Evolutionary conservation across 2,113 vertebrate genomes (phyloP).

Genomic region (Oriolus oriolus): DNA sequence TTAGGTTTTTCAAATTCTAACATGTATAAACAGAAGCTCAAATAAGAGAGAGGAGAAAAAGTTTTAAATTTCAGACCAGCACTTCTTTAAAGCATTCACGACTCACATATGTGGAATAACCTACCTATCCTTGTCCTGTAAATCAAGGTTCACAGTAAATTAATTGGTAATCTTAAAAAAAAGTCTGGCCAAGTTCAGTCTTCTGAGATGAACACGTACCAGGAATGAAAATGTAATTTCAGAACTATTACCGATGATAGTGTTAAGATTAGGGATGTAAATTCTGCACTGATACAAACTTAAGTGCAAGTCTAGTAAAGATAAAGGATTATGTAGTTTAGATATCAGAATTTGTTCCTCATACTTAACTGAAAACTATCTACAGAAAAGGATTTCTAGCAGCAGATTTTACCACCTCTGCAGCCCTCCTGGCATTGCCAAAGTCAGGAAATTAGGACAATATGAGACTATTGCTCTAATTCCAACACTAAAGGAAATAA

Average conservation of each 20-base stretch:
- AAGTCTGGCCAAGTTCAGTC: not conserved
- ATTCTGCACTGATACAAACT: not conserved
- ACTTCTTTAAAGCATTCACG: not conserved
- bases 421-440: not conserved
- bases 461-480: not conserved
- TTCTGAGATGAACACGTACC: not conserved
- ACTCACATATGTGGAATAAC: not conserved
- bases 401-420: not conserved
- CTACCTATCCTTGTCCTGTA: not conserved
- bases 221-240: not conserved
- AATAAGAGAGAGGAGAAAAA: not conserved
- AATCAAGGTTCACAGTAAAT: not conserved
- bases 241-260: not conserved
- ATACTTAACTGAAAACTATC: not conserved
- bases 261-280: not conserved
- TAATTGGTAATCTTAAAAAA: not conserved
- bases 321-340: not conserved
- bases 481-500: not conserved
- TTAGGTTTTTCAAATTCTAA: not conserved
- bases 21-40: not conserved
- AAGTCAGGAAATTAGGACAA: slow-evolving; percentile 1
- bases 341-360: not conserved
- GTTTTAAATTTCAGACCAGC: not conserved
- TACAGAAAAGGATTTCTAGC: not conserved
- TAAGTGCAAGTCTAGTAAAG: not conserved